These are phyloP conservation scores for Seladonia tumulorum DNA, from an alignment of 2,888 invertebrate genomes.

Conservation along the genomic window DNA sequence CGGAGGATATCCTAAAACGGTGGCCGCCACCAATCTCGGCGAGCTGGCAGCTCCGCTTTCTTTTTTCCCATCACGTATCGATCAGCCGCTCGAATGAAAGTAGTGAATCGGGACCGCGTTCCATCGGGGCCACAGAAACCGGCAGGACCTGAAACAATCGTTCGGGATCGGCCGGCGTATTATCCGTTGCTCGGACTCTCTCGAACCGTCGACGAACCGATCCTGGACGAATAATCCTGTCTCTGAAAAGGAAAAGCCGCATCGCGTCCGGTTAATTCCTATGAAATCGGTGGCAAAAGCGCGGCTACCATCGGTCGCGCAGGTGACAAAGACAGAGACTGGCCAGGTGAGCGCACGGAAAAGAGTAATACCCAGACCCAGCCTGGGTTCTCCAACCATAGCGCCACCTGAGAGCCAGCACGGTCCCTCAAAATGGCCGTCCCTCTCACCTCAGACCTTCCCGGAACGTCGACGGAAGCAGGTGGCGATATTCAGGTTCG, in stretches of 20 bases:
- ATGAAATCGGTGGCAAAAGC: slow-evolving; percentile 1
- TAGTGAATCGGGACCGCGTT: slow-evolving; percentile 49
- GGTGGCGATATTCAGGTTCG: slow-evolving; percentile 71
- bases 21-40: slow-evolving; percentile 24
- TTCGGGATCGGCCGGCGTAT: background rate
- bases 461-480: slow-evolving; percentile 73
- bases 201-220: background rate
- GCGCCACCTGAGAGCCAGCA: slow-evolving; percentile 71
- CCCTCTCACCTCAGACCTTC: slow-evolving; percentile 75
- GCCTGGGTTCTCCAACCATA: slow-evolving; percentile 65
- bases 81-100: slow-evolving; percentile 53
- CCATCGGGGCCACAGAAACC: slow-evolving; percentile 23
- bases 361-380: slow-evolving; percentile 63
- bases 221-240: background rate
- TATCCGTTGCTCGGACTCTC: background rate
- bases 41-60: slow-evolving; percentile 44
- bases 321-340: slow-evolving; percentile 52
- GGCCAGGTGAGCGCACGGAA: slow-evolving; percentile 61
- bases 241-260: background rate
- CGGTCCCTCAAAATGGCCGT: slow-evolving; percentile 75
- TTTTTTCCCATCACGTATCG: slow-evolving; percentile 53
- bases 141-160: slow-evolving; percentile 17
- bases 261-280: background rate
- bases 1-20: slow-evolving; percentile 35
- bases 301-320: slow-evolving; percentile 22